A percentile compares a stretch with the other conserved stretches of the same genome.
Evolutionary conservation across 2,888 invertebrate genomes (phyloP).

Genomic region (Limnephilus lunatus): DNA sequence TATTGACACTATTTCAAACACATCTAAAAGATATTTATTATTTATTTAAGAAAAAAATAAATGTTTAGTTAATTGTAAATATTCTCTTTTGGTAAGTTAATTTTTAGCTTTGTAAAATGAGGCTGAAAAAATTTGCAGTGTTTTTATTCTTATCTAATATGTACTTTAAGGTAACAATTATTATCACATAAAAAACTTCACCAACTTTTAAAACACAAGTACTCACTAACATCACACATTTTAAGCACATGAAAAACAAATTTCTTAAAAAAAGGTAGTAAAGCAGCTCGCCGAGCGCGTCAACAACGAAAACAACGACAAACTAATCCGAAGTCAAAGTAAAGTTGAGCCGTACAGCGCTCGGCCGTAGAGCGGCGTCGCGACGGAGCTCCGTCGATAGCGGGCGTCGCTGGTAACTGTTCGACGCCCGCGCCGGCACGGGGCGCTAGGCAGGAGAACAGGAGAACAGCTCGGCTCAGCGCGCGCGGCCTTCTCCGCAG

Average conservation of each 20-base stretch:
- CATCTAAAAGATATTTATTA: too few species aligned
- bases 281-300: not conserved
- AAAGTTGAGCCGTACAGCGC: not conserved
- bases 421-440: constrained; percentile 7
- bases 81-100: too few species aligned
- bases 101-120: too few species aligned
- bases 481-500: not conserved
- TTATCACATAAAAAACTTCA: not conserved
- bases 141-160: not conserved
- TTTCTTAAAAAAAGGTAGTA: not conserved
- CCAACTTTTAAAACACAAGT: not conserved
- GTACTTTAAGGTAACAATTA: not conserved
- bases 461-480: not conserved
- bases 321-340: not conserved
- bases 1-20: too few species aligned
- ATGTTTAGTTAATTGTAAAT: too few species aligned
- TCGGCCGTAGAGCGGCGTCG: constrained; percentile 18
- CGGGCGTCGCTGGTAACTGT: constrained; percentile 14
- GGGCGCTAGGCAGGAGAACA: not conserved
- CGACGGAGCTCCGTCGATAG: constrained; percentile 28
- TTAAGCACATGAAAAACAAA: not conserved
- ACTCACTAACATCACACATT: not conserved
- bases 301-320: not conserved
- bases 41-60: too few species aligned
- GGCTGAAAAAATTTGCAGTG: not conserved